A percentile compares a stretch with the other conserved stretches of the same genome.
Evolutionary conservation across 2,113 vertebrate species (phyloP).

Genomic region (Cyprinodon tularosa): DNA sequence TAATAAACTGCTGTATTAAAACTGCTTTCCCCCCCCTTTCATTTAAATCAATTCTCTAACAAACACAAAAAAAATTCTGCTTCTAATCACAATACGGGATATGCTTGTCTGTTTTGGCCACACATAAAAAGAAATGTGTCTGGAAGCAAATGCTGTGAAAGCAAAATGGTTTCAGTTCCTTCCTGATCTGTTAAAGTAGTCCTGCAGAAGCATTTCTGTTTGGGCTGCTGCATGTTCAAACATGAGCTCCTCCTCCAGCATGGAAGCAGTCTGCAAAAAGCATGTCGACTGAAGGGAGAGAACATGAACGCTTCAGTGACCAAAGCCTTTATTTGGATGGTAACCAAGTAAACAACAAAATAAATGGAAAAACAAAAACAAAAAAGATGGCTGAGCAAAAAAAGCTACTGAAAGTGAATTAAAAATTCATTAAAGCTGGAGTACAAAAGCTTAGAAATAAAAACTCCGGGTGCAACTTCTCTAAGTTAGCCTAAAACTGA

Average conservation of each 20-base stretch:
- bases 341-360: background rate
- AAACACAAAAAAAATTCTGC: background rate
- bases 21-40: no score
- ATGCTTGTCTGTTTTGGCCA: background rate
- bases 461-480: background rate
- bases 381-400: background rate
- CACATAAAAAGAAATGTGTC: background rate
- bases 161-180: no score
- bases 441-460: background rate
- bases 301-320: no score
- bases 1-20: no score
- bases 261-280: no score
- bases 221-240: background rate
- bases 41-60: no score
- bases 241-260: background rate
- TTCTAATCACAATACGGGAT: background rate
- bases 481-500: background rate
- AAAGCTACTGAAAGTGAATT: background rate
- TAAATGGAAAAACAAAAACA: background rate
- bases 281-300: no score
- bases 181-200: no score
- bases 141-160: background rate
- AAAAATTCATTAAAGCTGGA: background rate
- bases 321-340: no score
- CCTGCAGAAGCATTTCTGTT: background rate